Conservation (phyloP, 2,113 vertebrate genomes). For the Guaruba guarouba region DNA sequence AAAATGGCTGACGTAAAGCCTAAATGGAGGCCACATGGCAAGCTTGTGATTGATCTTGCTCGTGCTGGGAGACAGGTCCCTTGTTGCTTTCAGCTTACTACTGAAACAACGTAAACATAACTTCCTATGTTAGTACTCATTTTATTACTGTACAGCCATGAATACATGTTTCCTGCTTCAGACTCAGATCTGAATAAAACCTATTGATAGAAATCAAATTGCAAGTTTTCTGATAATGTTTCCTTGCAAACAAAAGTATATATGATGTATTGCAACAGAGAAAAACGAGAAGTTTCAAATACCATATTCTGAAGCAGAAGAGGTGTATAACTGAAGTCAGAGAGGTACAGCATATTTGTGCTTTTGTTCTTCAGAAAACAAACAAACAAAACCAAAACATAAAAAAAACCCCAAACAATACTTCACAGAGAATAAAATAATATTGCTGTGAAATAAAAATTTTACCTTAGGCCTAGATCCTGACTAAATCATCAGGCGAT, state of each 20-base stretch:
- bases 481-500: background rate
- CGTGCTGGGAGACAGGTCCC: background rate
- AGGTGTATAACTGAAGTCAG: background rate
- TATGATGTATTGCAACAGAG: background rate
- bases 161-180: background rate
- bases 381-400: background rate
- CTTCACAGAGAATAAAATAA: background rate
- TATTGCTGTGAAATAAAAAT: background rate
- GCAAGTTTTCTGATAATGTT: background rate
- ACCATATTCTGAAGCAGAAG: background rate
- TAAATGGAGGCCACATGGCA: background rate
- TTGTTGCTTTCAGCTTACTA: background rate
- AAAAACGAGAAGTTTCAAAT: background rate
- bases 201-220: background rate
- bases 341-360: background rate
- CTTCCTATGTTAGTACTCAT: background rate
- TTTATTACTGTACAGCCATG: background rate
- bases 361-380: background rate
- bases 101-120: background rate
- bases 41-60: background rate
- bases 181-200: background rate
- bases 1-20: background rate
- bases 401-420: background rate
- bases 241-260: background rate
- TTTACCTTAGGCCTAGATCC: background rate